A percentile compares a stretch with the other conserved stretches of the same genome.
Conservation (phyloP, 2,797 vertebrate species). For the Otolemur crassicaudatus region DNA sequence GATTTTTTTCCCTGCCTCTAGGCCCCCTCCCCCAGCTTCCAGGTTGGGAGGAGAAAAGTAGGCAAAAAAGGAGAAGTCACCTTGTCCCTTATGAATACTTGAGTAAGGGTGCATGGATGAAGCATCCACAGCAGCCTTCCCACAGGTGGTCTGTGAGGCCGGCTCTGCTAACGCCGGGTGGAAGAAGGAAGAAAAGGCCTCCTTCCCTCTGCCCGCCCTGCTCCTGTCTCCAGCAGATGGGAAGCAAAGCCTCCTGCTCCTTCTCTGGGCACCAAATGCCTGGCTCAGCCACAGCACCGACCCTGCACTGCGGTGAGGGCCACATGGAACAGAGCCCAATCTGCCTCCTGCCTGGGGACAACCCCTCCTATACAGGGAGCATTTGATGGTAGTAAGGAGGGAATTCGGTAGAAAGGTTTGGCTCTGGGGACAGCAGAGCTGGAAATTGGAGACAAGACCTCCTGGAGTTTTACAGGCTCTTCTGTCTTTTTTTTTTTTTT, state of each 20-base stretch:
- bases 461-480: background rate
- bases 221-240: background rate
- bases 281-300: background rate
- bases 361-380: background rate
- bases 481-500: too few relatives aligned
- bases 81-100: background rate
- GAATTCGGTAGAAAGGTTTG: background rate
- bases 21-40: background rate
- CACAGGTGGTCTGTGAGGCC: background rate
- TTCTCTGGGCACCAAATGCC: background rate
- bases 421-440: too few relatives aligned
- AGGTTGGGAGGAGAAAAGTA: background rate
- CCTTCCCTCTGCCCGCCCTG: fast-evolving
- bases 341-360: background rate
- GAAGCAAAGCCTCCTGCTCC: background rate
- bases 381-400: background rate
- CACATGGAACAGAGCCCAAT: background rate
- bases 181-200: background rate
- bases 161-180: fast-evolving
- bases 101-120: background rate
- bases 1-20: background rate
- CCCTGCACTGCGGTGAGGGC: background rate
- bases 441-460: background rate
- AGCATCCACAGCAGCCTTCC: background rate
- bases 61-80: background rate